These are phyloP conservation scores for Halichoeres trimaculatus DNA, from an alignment of 2,113 vertebrate genomes.

Conservation along the genomic window DNA sequence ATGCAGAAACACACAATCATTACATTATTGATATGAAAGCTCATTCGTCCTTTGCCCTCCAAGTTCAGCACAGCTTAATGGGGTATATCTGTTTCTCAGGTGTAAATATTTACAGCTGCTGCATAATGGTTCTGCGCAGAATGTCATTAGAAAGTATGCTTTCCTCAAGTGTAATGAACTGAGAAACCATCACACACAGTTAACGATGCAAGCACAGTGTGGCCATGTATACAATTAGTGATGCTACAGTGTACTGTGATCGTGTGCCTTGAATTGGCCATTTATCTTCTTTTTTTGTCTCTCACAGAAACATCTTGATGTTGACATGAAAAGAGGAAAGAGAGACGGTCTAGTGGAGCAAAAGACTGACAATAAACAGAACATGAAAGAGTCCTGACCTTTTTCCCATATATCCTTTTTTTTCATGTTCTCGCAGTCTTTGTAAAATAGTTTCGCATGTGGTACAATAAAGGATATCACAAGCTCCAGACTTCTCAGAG, in stretches of 20 bases:
- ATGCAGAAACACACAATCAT: constrained; percentile 56
- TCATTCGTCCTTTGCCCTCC: constrained; percentile 65
- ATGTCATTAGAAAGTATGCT: constrained; percentile 56
- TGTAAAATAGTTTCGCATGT: constrained; percentile 1
- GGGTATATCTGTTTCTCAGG: constrained; percentile 51
- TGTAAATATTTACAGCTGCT: constrained; percentile 69
- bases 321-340: constrained; percentile 10
- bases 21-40: constrained; percentile 62
- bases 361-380: constrained; percentile 1
- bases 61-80: constrained; percentile 65
- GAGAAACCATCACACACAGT: constrained; percentile 59
- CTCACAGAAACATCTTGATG: constrained; percentile 13
- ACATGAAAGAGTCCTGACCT: constrained; percentile 30
- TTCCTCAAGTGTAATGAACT: constrained; percentile 66
- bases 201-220: constrained; percentile 59
- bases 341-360: neutral
- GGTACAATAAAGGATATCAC: neutral
- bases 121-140: constrained; percentile 47
- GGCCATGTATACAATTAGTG: constrained; percentile 59
- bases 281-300: constrained; percentile 26
- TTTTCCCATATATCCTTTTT: neutral
- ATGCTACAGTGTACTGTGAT: constrained; percentile 50
- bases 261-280: constrained; percentile 28
- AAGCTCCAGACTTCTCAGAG: neutral
- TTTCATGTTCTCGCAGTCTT: constrained; percentile 9